Conservation (phyloP, 2,797 vertebrate species). For the Gallinago stenura region DNA sequence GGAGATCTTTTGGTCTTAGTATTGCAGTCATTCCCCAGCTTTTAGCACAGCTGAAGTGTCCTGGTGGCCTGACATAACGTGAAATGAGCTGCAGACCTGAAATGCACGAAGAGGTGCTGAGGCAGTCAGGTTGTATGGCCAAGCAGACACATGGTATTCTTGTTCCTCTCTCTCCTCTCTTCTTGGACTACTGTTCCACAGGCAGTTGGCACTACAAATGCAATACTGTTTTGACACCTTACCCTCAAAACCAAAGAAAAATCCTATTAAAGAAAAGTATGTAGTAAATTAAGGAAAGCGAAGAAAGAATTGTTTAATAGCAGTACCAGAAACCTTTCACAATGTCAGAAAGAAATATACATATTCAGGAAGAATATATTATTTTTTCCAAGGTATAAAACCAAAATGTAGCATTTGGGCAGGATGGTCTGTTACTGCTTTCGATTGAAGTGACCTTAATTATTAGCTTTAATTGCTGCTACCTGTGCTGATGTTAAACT, state of each 20-base stretch:
- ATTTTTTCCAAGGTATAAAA: not conserved
- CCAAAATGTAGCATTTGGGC: not conserved
- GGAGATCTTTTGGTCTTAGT: not conserved
- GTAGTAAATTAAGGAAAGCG: not conserved
- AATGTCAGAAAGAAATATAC: not conserved
- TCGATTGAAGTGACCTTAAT: not conserved
- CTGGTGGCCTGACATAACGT: not conserved
- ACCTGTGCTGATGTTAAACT: not conserved
- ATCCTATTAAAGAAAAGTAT: not conserved
- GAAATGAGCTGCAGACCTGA: not conserved
- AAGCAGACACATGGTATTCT: not conserved
- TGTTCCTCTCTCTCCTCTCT: not conserved
- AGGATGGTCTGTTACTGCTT: not conserved
- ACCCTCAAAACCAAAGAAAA: not conserved
- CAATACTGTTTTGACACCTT: not conserved
- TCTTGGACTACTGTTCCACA: not conserved
- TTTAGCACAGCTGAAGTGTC: not conserved
- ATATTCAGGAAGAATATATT: not conserved
- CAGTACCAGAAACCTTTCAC: not conserved
- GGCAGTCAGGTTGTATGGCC: not conserved
- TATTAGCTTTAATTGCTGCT: not conserved
- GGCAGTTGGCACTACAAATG: not conserved
- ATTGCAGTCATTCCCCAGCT: not conserved
- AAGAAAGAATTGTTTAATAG: not conserved
- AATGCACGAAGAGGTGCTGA: accelerated